Evolutionary conservation across 2,888 invertebrate genomes (phyloP).

Genomic region (Prenolepis imparis): DNA sequence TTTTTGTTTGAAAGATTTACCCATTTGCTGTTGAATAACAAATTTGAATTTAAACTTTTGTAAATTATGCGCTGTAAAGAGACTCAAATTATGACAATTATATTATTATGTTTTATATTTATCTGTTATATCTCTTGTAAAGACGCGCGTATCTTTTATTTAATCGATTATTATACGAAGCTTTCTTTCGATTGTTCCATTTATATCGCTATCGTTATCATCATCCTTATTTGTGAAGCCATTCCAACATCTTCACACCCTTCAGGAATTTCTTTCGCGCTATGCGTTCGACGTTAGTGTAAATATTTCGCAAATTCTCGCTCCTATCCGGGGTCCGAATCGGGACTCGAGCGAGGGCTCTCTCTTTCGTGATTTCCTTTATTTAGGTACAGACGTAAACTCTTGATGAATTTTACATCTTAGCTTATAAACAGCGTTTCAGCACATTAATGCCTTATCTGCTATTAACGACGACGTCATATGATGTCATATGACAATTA

Average conservation of each 20-base stretch:
- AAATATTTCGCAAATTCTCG: constrained; percentile 79
- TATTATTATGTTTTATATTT: constrained; percentile 79
- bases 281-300: constrained; percentile 71
- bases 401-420: constrained; percentile 6
- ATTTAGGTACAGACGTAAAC: constrained; percentile 12
- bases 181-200: constrained; percentile 62
- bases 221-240: constrained; percentile 65
- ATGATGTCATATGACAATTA: constrained; percentile 66
- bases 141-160: constrained; percentile 76
- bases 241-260: constrained; percentile 68
- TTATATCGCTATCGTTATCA: constrained; percentile 49
- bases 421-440: constrained; percentile 6
- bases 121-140: constrained; percentile 60
- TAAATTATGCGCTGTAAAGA: background rate
- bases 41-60: background rate
- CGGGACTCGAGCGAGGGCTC: background rate
- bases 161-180: constrained; percentile 75
- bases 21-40: background rate
- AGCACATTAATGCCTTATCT: constrained; percentile 58
- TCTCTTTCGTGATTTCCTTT: background rate
- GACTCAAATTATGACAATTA: constrained; percentile 47
- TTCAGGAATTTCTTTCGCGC: constrained; percentile 13
- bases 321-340: constrained; percentile 34
- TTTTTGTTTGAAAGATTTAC: background rate
- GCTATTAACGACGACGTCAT: constrained; percentile 76